These are phyloP conservation scores for Yponomeuta cagnagella DNA, from an alignment of 2,888 invertebrate genomes.

Conservation along the genomic window DNA sequence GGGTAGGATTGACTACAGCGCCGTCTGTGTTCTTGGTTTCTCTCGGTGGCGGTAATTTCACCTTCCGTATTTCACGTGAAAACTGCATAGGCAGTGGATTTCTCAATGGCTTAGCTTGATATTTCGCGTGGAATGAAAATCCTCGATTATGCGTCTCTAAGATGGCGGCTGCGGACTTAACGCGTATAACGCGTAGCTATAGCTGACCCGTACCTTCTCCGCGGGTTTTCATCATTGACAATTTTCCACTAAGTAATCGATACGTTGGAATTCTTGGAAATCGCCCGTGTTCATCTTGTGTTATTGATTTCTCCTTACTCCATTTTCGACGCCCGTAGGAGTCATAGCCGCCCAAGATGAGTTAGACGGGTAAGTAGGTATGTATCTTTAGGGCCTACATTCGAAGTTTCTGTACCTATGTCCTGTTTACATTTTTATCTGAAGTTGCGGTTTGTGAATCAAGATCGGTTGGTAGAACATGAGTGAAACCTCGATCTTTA, in stretches of 20 bases:
- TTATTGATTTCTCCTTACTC: no score
- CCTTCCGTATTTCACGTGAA: slow-evolving; percentile 26
- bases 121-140: slow-evolving; percentile 21
- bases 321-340: no score
- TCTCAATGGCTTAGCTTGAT: slow-evolving; percentile 17
- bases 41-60: slow-evolving; percentile 50
- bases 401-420: no score
- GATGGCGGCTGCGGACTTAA: slow-evolving; percentile 31
- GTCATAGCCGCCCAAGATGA: no score
- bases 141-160: slow-evolving; percentile 23
- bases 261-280: slow-evolving; percentile 11
- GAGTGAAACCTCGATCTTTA: no score
- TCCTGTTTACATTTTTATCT: no score
- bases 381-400: no score
- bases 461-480: no score
- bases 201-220: background rate
- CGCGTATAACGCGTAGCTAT: slow-evolving; percentile 21
- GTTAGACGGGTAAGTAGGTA: no score
- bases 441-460: no score
- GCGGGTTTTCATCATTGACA: background rate
- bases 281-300: background rate
- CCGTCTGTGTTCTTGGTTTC: slow-evolving; percentile 49
- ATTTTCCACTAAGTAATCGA: background rate
- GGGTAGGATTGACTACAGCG: slow-evolving; percentile 50
- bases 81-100: slow-evolving; percentile 25